Base-by-base conservation (phyloP, 2,888 invertebrate genomes). In the Ischnus inquisitorius region DNA sequence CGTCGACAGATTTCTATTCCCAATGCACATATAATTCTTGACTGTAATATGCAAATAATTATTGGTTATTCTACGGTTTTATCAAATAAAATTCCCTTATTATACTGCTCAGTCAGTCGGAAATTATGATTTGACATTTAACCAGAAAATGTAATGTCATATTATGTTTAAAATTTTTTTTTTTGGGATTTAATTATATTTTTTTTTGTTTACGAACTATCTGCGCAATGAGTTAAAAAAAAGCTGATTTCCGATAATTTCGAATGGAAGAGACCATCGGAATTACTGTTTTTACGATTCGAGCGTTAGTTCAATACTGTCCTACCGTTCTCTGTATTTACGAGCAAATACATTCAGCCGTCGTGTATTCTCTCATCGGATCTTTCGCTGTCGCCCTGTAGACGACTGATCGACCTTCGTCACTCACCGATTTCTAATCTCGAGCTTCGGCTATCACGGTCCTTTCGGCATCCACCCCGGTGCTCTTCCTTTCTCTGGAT, bases 331-430 rank as follows among this genome's bases (percentile, higher is more conserved):
- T 12, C 19, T 19, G 12, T 22, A 54, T 54, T 54, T 54, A 3
- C 19, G 22, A 3, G 10, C 10, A 54, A 12, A 54, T 22, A 19
- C 22, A 22, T 41, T 19, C 16, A 16, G 5, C 51, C 16, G 8
- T 75, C 19, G n/a, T 10, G 14, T 46, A 34, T 62, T 28, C 8
- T 28, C 43, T 41, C 16, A 72, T 46, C 14, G 8, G 60, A 8
- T 12, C 54, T 72, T n/a, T 76, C 71, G 14, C 39, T 16, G 28
- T 68, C 60, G 19, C 64, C 60, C 22, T 28, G 48, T 68, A 3
- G 54, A 72, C 19, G 41, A 46, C 72, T 65, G 48, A 48, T 72
- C 65, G 72, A 67, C 41, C 65, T 82, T 78, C 60, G 57, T 68
- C 60, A 65, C 8, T 64, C 57, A 22, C 19, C 28, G 67, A 65